A percentile compares a stretch with the other conserved stretches of the same genome.
These are phyloP conservation scores for Oryzias melastigma DNA, from an alignment of 2,113 vertebrate genomes.

Conservation along the genomic window DNA sequence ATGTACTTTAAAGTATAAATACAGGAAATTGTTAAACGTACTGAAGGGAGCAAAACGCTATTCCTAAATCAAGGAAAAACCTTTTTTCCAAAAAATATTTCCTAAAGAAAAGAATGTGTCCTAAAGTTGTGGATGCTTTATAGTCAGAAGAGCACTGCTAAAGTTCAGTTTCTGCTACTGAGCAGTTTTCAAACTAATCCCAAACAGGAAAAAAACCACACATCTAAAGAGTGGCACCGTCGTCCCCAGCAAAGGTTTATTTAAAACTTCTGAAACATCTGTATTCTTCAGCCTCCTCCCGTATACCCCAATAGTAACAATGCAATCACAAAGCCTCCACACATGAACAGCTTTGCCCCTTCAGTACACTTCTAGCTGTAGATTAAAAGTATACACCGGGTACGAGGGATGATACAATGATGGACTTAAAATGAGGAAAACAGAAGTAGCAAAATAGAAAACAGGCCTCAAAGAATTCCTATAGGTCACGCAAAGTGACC, in stretches of 20 bases:
- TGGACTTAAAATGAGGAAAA: conserved; percentile 17
- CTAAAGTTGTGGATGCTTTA: no score
- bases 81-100: no score
- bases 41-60: no score
- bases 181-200: neutral
- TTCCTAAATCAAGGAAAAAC: no score
- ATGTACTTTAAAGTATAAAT: no score
- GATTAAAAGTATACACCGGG: conserved; percentile 51
- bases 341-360: conserved; percentile 36
- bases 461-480: neutral
- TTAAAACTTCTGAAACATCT: conserved; percentile 12
- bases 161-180: neutral
- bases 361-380: conserved; percentile 29
- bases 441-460: neutral
- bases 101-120: no score
- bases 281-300: conserved; percentile 4
- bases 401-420: conserved; percentile 11
- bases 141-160: neutral
- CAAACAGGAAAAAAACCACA: neutral
- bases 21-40: no score
- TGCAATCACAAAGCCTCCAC: conserved; percentile 14
- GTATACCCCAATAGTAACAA: conserved; percentile 22
- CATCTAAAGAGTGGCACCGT: neutral
- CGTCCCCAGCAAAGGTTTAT: neutral
- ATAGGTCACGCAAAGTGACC: no score